These are phyloP conservation scores for Andrena praecox DNA, from an alignment of 2,888 invertebrate genomes.

Conservation along the genomic window DNA sequence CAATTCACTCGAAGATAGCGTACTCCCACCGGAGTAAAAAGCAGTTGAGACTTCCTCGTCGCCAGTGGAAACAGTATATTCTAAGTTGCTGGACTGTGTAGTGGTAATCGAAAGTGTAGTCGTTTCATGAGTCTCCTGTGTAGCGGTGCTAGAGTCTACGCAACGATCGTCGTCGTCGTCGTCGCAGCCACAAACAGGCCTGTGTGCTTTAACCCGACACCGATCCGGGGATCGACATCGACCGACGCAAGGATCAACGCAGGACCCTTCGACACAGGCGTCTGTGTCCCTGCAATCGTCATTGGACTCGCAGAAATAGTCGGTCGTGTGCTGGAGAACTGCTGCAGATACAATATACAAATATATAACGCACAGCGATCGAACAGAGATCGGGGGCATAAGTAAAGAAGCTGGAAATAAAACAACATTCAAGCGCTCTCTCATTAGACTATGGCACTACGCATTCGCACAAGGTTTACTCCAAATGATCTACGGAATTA, in stretches of 20 bases:
- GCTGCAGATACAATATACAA: constrained; percentile 84
- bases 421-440: constrained; percentile 47
- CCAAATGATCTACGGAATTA: constrained; percentile 69
- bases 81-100: constrained; percentile 7
- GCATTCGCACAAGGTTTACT: constrained; percentile 53
- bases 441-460: constrained; percentile 69
- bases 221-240: constrained; percentile 91
- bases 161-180: constrained; percentile 51
- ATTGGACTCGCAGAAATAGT: constrained; percentile 91
- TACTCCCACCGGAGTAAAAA: neutral
- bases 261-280: constrained; percentile 93
- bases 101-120: constrained; percentile 32
- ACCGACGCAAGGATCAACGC: constrained; percentile 93
- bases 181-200: constrained; percentile 91
- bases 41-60: constrained; percentile 7
- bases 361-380: constrained; percentile 75
- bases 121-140: constrained; percentile 20
- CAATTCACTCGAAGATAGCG: neutral
- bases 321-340: constrained; percentile 84
- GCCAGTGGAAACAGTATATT: neutral
- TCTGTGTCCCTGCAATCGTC: constrained; percentile 93
- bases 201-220: constrained; percentile 93
- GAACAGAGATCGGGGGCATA: constrained; percentile 34
- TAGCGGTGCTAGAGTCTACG: constrained; percentile 21
- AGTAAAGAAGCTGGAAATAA: constrained; percentile 51